These are phyloP conservation scores for Watsonalla binaria DNA, from an alignment of 2,888 invertebrate species.

Conservation along the genomic window DNA sequence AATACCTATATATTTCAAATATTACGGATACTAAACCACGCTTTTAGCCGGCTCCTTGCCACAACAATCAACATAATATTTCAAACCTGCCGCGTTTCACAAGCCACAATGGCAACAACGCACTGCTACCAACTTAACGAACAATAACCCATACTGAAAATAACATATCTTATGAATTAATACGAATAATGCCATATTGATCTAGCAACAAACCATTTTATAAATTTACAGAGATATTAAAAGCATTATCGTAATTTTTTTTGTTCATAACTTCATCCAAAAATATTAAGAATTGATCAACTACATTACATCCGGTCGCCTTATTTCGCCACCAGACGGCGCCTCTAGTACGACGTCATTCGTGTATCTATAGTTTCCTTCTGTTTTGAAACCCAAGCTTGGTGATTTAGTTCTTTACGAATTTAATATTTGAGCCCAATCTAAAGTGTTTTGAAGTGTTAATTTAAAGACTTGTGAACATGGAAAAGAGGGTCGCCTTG, in stretches of 20 bases:
- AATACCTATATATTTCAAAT: conserved; percentile 4
- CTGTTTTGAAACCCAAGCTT: conserved; percentile 80
- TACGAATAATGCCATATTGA: background rate
- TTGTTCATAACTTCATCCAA: background rate
- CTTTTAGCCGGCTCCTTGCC: conserved; percentile 25
- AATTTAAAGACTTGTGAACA: conserved; percentile 58
- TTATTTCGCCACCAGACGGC: conserved; percentile 60
- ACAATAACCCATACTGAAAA: background rate
- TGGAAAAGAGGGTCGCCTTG: conserved; percentile 97
- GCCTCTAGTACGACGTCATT: conserved; percentile 71
- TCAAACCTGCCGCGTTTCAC: conserved; percentile 45
- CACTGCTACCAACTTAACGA: conserved; percentile 37
- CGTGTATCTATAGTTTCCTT: conserved; percentile 78
- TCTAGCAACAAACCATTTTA: background rate
- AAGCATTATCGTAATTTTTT: conserved; percentile 11
- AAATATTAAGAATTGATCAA: conserved; percentile 29
- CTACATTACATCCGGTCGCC: conserved; percentile 50
- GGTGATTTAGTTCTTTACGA: conserved; percentile 66
- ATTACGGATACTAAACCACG: conserved; percentile 9
- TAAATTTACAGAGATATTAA: conserved; percentile 7
- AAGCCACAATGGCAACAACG: conserved; percentile 30
- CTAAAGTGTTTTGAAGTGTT: conserved; percentile 53
- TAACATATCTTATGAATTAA: background rate
- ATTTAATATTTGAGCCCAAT: conserved; percentile 51
- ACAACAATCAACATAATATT: conserved; percentile 24